Conservation (phyloP, 2,113 vertebrate genomes). For the Suncus etruscus region DNA sequence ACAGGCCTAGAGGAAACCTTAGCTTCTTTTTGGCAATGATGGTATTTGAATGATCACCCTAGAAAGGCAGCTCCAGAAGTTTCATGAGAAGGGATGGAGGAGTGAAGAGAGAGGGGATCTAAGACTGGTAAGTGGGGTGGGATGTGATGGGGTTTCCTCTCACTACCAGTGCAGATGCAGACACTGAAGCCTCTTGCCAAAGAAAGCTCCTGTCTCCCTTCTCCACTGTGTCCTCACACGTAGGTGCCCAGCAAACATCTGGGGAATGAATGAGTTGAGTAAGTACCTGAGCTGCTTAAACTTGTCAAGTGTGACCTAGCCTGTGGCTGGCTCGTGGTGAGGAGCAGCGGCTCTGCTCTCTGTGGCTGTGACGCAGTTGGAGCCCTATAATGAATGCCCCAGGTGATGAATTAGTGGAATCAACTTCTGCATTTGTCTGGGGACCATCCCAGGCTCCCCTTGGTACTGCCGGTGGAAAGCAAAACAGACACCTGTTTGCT, state of each 20-base stretch:
- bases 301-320: background rate
- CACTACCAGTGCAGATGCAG: background rate
- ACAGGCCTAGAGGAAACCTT: background rate
- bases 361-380: constrained; percentile 57
- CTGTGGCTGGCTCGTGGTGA: background rate
- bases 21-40: constrained; percentile 35
- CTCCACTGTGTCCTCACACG: background rate
- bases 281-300: background rate
- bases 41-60: constrained; percentile 41
- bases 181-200: background rate
- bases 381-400: constrained; percentile 71
- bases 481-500: constrained; percentile 73
- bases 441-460: constrained; percentile 54
- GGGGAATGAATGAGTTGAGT: background rate
- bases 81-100: background rate
- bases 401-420: constrained; percentile 70
- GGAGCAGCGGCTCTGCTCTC: constrained; percentile 19
- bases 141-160: background rate
- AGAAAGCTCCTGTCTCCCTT: background rate
- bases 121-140: background rate
- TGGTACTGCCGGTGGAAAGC: constrained; percentile 60
- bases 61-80: constrained; percentile 48
- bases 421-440: constrained; percentile 58
- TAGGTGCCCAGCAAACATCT: background rate
- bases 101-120: background rate